Evolutionary conservation across 1,140 invertebrate genomes (phyloP).

Genomic region (Dysdera silvatica): DNA sequence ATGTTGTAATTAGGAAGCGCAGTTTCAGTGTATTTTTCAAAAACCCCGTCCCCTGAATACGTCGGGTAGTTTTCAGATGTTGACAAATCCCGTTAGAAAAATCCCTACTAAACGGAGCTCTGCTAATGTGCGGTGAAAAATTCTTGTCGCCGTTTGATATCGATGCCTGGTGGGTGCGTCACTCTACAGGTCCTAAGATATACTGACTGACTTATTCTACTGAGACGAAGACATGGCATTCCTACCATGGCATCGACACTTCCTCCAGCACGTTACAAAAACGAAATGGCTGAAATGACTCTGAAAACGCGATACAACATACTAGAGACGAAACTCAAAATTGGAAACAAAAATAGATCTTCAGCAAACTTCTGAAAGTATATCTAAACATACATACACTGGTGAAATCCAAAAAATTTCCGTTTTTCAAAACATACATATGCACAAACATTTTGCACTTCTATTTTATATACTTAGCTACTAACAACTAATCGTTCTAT

Average conservation of each 20-base stretch:
- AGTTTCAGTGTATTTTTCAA: too few species aligned
- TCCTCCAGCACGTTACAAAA: too few species aligned
- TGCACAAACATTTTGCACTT: constrained; percentile 25
- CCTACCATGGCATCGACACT: too few species aligned
- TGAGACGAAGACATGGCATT: too few species aligned
- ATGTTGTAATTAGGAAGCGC: too few species aligned
- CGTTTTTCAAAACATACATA: constrained; percentile 29
- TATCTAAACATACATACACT: constrained; percentile 23
- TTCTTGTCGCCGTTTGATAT: constrained; percentile 7
- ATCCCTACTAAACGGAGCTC: constrained; percentile 21
- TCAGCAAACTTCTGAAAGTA: constrained; percentile 20
- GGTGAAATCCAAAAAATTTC: constrained; percentile 26
- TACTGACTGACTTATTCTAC: too few species aligned
- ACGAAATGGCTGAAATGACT: too few species aligned
- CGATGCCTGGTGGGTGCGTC: too few species aligned
- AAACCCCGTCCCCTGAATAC: constrained; percentile 14
- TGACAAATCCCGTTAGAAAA: constrained; percentile 25
- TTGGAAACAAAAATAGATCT: constrained; percentile 29
- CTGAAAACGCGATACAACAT: too few species aligned
- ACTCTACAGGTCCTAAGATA: too few species aligned
- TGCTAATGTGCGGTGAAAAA: constrained; percentile 24
- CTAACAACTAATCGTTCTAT: constrained; percentile 28
- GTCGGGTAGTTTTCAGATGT: too few species aligned
- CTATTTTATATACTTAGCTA: constrained; percentile 27
- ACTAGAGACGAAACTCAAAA: too few species aligned